These are phyloP conservation scores for Brachionus calyciflorus DNA, from an alignment of 1,140 invertebrate genomes.

Conservation along the genomic window DNA sequence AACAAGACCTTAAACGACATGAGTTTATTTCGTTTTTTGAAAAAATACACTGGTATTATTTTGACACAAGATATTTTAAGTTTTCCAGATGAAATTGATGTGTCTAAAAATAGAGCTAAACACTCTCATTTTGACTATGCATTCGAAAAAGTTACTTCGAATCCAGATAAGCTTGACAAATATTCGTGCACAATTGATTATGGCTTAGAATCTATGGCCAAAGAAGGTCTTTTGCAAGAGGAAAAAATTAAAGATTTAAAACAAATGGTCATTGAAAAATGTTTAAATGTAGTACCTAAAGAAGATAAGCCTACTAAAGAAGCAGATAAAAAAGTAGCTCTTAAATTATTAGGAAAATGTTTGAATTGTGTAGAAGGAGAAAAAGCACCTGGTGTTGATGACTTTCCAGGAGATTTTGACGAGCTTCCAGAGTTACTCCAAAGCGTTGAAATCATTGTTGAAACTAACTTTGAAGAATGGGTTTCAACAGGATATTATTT, in stretches of 20 bases:
- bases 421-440: neutral
- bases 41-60: constrained; percentile 14
- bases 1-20: constrained; percentile 18
- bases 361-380: neutral
- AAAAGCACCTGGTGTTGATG: constrained; percentile 23
- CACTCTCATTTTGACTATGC: constrained; percentile 27
- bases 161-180: neutral
- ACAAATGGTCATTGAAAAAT: neutral
- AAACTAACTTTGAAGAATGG: constrained; percentile 1
- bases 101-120: neutral
- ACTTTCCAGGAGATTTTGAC: constrained; percentile 45
- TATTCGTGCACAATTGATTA: neutral
- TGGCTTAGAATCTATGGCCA: neutral
- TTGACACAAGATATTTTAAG: neutral
- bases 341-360: constrained; percentile 30
- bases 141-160: neutral
- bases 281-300: neutral
- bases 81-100: neutral
- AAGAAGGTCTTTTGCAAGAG: neutral
- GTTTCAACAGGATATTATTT: constrained; percentile 38
- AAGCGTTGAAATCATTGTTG: neutral
- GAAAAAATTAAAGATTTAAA: neutral
- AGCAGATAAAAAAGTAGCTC: neutral
- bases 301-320: neutral
- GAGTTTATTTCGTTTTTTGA: neutral